Conservation (phyloP, 2,888 invertebrate genomes). For the Drosophila helvetica region DNA sequence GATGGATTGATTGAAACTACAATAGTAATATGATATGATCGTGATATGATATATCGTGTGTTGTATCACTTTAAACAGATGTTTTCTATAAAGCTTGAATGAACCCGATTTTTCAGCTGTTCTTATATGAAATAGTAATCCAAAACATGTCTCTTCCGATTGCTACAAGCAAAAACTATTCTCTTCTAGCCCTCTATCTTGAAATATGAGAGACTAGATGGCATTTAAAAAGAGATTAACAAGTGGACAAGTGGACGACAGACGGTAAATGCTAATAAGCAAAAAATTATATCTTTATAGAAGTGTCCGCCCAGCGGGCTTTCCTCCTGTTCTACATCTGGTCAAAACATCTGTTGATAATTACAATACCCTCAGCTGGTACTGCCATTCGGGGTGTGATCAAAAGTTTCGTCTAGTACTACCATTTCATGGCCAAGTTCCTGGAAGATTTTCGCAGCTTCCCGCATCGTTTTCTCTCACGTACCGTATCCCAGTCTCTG, state of each 20-base stretch:
- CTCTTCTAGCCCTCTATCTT: not conserved
- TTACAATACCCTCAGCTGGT: not conserved
- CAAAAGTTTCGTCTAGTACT: constrained; percentile 3
- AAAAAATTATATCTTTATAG: not conserved
- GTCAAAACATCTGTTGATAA: not conserved
- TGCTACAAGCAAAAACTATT: not conserved
- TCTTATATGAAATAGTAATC: not conserved
- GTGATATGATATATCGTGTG: too few species aligned
- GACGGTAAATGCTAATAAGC: not conserved
- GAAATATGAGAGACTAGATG: not conserved
- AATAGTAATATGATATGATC: not conserved
- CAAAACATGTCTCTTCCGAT: not conserved
- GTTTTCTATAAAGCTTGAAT: too few species aligned
- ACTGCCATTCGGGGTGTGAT: not conserved
- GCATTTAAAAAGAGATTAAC: not conserved
- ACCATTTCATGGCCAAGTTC: constrained; percentile 34
- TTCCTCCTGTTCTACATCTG: not conserved
- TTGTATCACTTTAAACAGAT: not conserved
- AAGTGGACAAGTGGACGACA: not conserved
- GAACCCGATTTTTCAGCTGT: not conserved
- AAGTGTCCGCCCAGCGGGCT: not conserved
- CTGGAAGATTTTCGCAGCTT: constrained; percentile 11
- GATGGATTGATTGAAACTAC: not conserved
- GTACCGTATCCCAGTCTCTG: constrained; percentile 9
- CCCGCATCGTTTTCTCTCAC: not conserved